A percentile compares a stretch with the other conserved stretches of the same genome.
Evolutionary conservation across 2,113 vertebrate species (phyloP).

Genomic region (Pomatorhinus ruficollis): DNA sequence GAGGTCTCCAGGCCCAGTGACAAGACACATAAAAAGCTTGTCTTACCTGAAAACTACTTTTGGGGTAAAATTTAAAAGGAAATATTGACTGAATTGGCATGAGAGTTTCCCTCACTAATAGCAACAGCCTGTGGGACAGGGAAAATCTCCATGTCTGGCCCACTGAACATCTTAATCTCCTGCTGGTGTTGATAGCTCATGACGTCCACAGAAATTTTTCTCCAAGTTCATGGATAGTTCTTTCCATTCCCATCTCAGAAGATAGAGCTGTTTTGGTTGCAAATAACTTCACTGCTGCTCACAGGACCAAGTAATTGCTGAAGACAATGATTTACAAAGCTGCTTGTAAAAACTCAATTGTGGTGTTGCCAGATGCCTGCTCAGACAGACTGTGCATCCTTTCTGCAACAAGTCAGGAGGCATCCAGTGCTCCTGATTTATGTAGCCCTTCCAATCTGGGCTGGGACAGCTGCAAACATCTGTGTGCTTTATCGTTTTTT

Average conservation of each 20-base stretch:
- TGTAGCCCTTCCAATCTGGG: background rate
- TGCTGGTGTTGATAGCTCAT: background rate
- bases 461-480: background rate
- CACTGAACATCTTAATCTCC: background rate
- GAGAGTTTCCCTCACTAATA: background rate
- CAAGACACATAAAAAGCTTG: background rate
- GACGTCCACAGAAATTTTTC: background rate
- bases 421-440: background rate
- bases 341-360: background rate
- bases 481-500: background rate
- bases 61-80: background rate
- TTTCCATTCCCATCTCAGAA: background rate
- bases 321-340: background rate
- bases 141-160: background rate
- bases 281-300: background rate
- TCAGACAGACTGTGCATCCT: background rate
- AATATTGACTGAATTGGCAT: background rate
- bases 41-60: background rate
- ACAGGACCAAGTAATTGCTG: background rate
- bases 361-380: background rate
- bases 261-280: background rate
- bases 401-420: fast-evolving
- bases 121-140: background rate
- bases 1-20: background rate
- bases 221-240: background rate